Evolutionary conservation across 2,113 vertebrate species (phyloP).

Genomic region (Otolemur garnettii): DNA sequence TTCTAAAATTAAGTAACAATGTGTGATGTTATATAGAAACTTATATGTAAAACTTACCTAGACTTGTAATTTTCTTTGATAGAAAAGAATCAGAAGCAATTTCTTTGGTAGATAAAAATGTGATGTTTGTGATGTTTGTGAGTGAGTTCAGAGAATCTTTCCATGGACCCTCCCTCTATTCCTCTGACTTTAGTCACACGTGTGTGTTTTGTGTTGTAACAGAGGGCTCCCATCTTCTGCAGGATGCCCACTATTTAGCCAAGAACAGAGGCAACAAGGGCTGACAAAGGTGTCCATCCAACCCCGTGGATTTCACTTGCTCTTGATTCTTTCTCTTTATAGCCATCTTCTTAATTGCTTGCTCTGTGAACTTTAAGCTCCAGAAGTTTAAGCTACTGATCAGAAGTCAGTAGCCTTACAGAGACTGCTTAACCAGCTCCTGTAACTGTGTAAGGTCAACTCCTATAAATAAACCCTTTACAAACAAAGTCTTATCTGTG

Average conservation of each 20-base stretch:
- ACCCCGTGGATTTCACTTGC: not conserved
- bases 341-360: not conserved
- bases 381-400: not conserved
- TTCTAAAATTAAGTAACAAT: not conserved
- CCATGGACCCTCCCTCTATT: not conserved
- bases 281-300: not conserved
- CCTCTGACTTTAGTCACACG: not conserved
- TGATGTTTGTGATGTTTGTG: not conserved
- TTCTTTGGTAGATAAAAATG: not conserved
- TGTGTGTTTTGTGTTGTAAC: not conserved
- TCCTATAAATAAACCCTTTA: not conserved
- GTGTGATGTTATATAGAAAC: not conserved
- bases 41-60: not conserved
- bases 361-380: not conserved
- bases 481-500: not conserved
- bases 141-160: not conserved
- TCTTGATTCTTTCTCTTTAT: not conserved
- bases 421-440: not conserved
- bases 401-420: not conserved
- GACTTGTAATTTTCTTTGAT: not conserved
- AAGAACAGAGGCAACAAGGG: not conserved
- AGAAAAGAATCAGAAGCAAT: not conserved
- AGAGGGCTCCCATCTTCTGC: not conserved
- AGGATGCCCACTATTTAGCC: not conserved
- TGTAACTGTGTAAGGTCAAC: not conserved